phyloP scores from a whole-genome alignment of 1,140 invertebrate species.

The Brachionus paranguensis region DNA sequence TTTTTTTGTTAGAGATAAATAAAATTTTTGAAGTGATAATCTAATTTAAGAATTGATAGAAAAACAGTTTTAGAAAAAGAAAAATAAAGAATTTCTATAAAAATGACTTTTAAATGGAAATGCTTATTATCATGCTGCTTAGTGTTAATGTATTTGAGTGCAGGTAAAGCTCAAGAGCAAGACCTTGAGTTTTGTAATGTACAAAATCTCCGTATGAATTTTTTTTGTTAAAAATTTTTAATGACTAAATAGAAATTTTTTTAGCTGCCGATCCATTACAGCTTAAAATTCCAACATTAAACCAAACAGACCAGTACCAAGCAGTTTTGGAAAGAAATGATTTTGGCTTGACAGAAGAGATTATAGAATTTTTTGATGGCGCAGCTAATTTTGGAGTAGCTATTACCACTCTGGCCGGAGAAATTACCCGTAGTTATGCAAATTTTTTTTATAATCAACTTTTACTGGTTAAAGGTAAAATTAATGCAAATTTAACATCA shows the following conservation, averaged over 20 bases:
- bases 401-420: background rate
- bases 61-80: background rate
- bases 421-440: background rate
- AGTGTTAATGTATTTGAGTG: background rate
- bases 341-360: constrained; percentile 8
- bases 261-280: background rate
- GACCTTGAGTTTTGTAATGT: constrained; percentile 8
- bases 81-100: background rate
- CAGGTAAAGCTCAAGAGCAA: background rate
- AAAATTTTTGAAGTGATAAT: background rate
- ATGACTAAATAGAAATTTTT: background rate
- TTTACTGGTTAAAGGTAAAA: background rate
- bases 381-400: background rate
- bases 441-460: constrained; percentile 1
- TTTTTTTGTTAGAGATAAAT: background rate
- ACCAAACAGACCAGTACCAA: background rate
- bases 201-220: background rate
- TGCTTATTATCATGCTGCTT: background rate
- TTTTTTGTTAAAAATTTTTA: background rate
- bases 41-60: background rate
- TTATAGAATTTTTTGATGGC: constrained; percentile 11
- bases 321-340: constrained; percentile 18
- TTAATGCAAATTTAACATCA: background rate
- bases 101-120: background rate
- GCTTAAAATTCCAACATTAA: background rate